Evolutionary conservation across 2,888 invertebrate species (phyloP).

Genomic region (Polydrusus tereticollis): DNA sequence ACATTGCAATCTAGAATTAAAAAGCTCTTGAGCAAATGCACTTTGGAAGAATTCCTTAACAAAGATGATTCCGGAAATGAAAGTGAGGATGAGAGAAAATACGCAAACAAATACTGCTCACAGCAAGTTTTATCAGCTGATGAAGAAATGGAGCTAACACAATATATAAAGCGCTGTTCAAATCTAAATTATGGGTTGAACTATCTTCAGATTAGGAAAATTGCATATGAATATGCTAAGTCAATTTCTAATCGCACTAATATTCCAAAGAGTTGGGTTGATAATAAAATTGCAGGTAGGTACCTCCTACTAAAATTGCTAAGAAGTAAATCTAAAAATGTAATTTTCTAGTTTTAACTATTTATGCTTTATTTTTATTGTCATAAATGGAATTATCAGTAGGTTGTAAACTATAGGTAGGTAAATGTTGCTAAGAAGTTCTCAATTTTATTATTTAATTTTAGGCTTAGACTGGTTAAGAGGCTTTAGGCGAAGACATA

Average conservation of each 20-base stretch:
- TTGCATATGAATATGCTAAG: conserved; percentile 18
- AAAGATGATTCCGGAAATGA: conserved; percentile 23
- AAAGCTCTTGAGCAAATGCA: background rate
- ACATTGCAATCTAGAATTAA: conserved; percentile 28
- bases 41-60: conserved; percentile 7
- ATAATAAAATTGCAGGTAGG: conserved; percentile 15
- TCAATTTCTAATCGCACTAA: background rate
- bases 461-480: conserved; percentile 29
- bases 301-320: background rate
- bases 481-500: conserved; percentile 30
- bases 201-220: conserved; percentile 14
- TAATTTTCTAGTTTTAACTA: background rate
- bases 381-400: background rate
- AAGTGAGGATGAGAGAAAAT: background rate
- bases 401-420: no score
- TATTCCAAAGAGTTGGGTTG: conserved; percentile 15
- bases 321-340: background rate
- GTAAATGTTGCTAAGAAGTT: no score
- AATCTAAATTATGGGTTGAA: conserved; percentile 14
- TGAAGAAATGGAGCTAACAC: conserved; percentile 4
- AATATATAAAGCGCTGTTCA: conserved; percentile 8
- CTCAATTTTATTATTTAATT: conserved; percentile 11
- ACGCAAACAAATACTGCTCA: conserved; percentile 12
- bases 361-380: background rate
- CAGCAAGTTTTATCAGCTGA: conserved; percentile 10